Base-by-base conservation (phyloP, 2,113 vertebrate species). In the Semicossyphus pulcher region DNA sequence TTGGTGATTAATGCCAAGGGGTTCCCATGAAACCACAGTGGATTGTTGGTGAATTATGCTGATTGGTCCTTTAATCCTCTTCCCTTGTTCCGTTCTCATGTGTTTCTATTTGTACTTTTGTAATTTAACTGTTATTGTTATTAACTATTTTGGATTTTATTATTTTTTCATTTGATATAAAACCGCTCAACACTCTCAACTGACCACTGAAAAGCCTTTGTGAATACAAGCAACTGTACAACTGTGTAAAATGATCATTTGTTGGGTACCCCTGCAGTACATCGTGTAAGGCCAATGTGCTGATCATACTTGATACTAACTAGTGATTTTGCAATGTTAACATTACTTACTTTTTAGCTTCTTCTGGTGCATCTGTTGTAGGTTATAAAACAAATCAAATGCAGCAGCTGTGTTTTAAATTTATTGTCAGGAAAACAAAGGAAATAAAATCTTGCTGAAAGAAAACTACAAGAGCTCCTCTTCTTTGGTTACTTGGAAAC, bases 161-260 rank as follows among this genome's bases (percentile, higher is more conserved):
- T n/a, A n/a, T n/a, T n/a, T n/a, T n/a, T n/a, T n/a, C n/a, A n/a
- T n/a, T n/a, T n/a, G n/a, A n/a, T n/a, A n/a, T n/a, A n/a, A n/a
- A n/a, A n/a, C n/a, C n/a, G n/a, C n/a, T 45, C 45, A 26, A 64
- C 31, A 51, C 4, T 59, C 61, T 72, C 54, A 73, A 25, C 5
- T 0, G 11, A 76, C 76, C 34, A 57, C 39, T 51, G 41, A 61
- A 44, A 32, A 53, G 28, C 65, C 39, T 67, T 4, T 78, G 68
- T 82, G 48, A 80, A 54, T 66, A 60, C 36, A n/a, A 54, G 42
- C 61, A 72, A 49, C 10, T 80, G 48, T 53, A 70, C 41, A 71
- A 81, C 0, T 87, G 57, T 79, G 68, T 63, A 28, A 57, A 11
- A 66, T 45, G 48, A 20, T 39, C 26, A 31, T 65, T 34, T 79